A percentile compares a stretch with the other conserved stretches of the same genome.
phyloP scores from a whole-genome alignment of 2,113 vertebrate genomes.

The Enhydra lutris region DNA sequence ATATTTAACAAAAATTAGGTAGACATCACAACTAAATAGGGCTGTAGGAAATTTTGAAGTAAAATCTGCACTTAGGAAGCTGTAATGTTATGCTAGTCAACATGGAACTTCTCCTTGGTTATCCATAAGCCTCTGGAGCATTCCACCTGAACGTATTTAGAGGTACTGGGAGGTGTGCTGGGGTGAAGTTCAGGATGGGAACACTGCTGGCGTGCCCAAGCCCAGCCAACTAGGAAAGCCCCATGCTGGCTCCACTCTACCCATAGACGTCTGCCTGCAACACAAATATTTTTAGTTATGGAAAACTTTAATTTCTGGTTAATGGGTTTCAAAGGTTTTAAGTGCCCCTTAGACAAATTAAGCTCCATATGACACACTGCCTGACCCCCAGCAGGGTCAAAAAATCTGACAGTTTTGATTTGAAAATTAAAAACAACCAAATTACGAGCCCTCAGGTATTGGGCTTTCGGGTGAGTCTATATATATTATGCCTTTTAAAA shows the following conservation, averaged over 20 bases:
- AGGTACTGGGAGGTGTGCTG: neutral
- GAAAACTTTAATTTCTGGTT: neutral
- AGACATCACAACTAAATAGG: neutral
- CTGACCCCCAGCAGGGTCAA: neutral
- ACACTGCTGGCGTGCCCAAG: neutral
- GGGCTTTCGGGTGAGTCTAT: neutral
- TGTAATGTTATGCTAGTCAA: neutral
- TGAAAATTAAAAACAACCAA: conserved; percentile 43
- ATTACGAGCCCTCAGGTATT: neutral
- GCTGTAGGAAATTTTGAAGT: neutral
- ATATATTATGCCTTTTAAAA: neutral
- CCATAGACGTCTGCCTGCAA: neutral
- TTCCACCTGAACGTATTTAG: neutral
- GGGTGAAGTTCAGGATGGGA: neutral
- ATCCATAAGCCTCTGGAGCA: neutral
- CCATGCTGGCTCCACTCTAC: neutral
- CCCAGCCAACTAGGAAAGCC: neutral
- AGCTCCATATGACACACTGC: neutral
- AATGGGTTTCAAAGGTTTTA: neutral
- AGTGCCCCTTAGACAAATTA: neutral
- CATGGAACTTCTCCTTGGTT: neutral
- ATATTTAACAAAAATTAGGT: neutral
- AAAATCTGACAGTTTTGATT: neutral
- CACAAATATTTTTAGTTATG: neutral
- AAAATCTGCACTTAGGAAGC: neutral